Base-by-base conservation (phyloP, 2,888 invertebrate species). In the Physocephala rufipes region DNA sequence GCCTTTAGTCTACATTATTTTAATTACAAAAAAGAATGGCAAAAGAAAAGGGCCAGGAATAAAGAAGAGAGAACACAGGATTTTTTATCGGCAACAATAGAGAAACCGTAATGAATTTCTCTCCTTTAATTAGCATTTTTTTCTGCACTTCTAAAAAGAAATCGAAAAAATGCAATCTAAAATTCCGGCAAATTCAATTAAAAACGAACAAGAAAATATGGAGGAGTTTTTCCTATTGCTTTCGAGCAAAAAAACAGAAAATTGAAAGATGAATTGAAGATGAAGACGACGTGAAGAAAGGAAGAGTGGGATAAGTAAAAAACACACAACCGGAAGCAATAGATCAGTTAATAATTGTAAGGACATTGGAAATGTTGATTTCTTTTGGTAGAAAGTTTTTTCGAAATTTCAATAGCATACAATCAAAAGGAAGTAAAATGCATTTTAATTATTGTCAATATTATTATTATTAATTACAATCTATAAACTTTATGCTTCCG, bases 111-210 rank as follows among this genome's bases (percentile, higher is more conserved):
- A 55, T 24, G 66, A 55, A 16, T 51, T 65, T 26, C 16, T 36
- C 28, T 16, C 12, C 53, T 69, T 63, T 69, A 69, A 69, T 69
- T 69, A 69, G 69, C 55, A 69, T 63, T 63, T 63, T 36, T 36
- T 36, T 36, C 9, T 36, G 36, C 5, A 7, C 5, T 9, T 7
- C 36, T 7, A 9, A 36, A 36, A 36, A 36, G 9, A 36, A 36
- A 4, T 9, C 36, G 9, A 36, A 36, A 55, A 63, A 62, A 68
- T 28, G n/a, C 58, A 58, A 58, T 43, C 55, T 55, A 43, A 66
- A 55, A 21, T 66, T 36, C 55, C 36, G 55, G 43, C 36, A 36
- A 58, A 58, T 45, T 24, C 45, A 67, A 58, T 58, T 67, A 45
- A 19, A n/a, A 61, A 61, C 43, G 16, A 55, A 55, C 21, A 24